phyloP scores from a whole-genome alignment of 1,140 invertebrate species.

The Drosophila grimshawi region DNA sequence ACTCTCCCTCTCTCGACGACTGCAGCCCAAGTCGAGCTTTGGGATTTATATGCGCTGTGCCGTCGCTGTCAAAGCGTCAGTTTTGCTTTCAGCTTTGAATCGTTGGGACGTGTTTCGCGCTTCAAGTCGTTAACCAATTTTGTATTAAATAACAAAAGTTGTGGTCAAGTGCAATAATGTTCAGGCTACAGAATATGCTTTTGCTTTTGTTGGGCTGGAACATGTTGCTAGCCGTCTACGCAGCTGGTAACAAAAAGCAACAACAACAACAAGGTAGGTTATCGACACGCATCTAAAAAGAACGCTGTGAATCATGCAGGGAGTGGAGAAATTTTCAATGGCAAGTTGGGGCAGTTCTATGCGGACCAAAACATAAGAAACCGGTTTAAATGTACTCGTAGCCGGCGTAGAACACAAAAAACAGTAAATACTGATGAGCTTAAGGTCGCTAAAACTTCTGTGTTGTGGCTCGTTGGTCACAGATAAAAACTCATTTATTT shows the following conservation, averaged over 20 bases:
- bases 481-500: not conserved
- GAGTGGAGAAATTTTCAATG: constrained; percentile 55
- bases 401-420: constrained; percentile 25
- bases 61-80: constrained; percentile 56
- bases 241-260: constrained; percentile 54
- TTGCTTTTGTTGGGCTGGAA: constrained; percentile 58
- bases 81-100: constrained; percentile 61
- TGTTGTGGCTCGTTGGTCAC: constrained; percentile 14
- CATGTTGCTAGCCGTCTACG: constrained; percentile 41
- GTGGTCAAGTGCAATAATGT: constrained; percentile 54
- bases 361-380: constrained; percentile 62
- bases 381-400: constrained; percentile 48
- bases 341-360: constrained; percentile 48
- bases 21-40: constrained; percentile 20
- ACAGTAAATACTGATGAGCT: constrained; percentile 27
- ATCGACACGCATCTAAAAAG: constrained; percentile 14
- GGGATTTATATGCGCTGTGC: constrained; percentile 67
- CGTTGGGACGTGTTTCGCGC: constrained; percentile 48
- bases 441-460: constrained; percentile 38
- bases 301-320: constrained; percentile 33
- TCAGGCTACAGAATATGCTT: constrained; percentile 47
- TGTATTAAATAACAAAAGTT: constrained; percentile 37
- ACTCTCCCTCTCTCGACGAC: constrained; percentile 5
- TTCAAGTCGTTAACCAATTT: constrained; percentile 3
- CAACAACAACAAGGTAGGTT: constrained; percentile 62